These are phyloP conservation scores for Semaprochilodus insignis DNA, from an alignment of 2,797 vertebrate species.

Conservation along the genomic window DNA sequence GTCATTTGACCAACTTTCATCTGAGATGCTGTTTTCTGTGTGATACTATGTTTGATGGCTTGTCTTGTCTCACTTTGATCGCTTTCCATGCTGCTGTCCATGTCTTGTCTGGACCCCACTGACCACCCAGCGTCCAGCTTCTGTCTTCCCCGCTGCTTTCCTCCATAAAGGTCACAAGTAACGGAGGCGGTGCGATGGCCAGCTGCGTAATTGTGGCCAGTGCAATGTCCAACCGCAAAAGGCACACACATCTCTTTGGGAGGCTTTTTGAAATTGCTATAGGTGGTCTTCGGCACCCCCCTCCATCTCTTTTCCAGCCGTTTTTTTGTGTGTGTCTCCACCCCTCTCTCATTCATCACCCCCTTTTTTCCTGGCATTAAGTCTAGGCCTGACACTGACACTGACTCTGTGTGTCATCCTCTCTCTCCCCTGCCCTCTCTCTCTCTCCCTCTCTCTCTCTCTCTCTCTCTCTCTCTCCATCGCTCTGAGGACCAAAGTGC, in stretches of 20 bases:
- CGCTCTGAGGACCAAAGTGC: conserved; percentile 64
- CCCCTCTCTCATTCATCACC: conserved; percentile 63
- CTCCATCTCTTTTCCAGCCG: conserved; percentile 39
- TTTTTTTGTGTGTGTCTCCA: conserved; percentile 51
- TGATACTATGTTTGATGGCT: neutral
- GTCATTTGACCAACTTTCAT: too few relatives aligned
- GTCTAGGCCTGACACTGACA: conserved; percentile 78
- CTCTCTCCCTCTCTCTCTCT: conserved; percentile 65
- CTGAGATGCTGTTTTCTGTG: neutral
- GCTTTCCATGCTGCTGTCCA: neutral
- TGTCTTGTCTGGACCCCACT: neutral
- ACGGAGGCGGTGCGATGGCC: neutral
- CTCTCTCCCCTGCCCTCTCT: conserved; percentile 66
- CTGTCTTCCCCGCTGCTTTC: neutral
- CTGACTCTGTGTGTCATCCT: conserved; percentile 77
- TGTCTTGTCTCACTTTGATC: neutral
- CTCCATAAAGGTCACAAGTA: conserved; percentile 10
- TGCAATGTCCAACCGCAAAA: conserved; percentile 8
- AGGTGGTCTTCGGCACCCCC: conserved; percentile 37
- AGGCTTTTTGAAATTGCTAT: conserved; percentile 41
- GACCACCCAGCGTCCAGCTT: neutral
- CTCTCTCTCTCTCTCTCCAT: conserved; percentile 48
- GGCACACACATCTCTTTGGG: conserved; percentile 21
- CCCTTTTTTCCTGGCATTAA: conserved; percentile 78
- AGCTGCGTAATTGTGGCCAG: conserved; percentile 4